Conservation (phyloP, 2,113 vertebrate species). For the Rattus rattus region DNA sequence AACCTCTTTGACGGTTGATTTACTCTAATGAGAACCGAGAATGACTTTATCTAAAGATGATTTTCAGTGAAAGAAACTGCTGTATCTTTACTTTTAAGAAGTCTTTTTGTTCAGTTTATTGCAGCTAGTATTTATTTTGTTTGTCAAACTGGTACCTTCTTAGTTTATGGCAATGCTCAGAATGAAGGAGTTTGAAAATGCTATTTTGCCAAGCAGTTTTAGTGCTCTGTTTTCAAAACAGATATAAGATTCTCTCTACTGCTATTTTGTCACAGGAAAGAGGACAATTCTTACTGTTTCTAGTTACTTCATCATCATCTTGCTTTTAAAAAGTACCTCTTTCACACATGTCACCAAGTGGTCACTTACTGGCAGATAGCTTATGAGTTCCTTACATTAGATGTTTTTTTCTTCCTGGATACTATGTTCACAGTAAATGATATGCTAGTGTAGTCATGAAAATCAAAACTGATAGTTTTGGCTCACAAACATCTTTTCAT, state of each 20-base stretch:
- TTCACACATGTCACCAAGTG: neutral
- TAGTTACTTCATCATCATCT: neutral
- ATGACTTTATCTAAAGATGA: neutral
- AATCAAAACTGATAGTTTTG: neutral
- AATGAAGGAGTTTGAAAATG: neutral
- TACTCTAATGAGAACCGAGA: neutral
- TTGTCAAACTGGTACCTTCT: neutral
- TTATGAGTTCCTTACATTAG: neutral
- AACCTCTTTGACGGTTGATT: neutral
- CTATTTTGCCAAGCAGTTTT: neutral
- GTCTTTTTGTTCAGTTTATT: neutral
- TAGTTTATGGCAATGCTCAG: neutral
- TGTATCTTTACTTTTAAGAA: neutral
- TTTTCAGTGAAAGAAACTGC: slow-evolving; percentile 19
- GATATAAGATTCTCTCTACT: neutral
- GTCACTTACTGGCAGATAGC: neutral
- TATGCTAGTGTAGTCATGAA: neutral
- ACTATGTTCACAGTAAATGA: neutral
- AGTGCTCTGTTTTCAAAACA: neutral
- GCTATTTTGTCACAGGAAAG: neutral
- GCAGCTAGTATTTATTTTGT: slow-evolving; percentile 15
- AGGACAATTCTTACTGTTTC: neutral
- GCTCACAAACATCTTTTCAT: neutral
- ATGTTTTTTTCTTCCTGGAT: neutral
- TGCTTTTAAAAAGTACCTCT: neutral